Evolutionary conservation across 2,888 invertebrate genomes (phyloP).

Genomic region (Smittia aterrima): DNA sequence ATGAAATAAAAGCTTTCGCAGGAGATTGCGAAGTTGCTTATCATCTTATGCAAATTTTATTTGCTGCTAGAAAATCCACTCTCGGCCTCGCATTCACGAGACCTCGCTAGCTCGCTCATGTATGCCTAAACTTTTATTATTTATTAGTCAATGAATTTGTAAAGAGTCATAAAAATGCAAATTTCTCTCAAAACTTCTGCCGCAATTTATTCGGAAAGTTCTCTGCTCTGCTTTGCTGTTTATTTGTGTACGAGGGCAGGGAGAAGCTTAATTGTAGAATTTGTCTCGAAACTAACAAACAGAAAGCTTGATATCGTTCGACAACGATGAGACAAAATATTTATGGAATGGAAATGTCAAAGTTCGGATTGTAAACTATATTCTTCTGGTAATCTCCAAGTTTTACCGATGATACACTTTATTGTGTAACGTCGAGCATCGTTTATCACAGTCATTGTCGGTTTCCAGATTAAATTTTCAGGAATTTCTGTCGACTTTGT

Average conservation of each 20-base stretch:
- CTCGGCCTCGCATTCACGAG: too few relatives aligned
- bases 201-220: too few relatives aligned
- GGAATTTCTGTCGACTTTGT: too few relatives aligned
- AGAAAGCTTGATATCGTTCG: neutral
- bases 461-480: too few relatives aligned
- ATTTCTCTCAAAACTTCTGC: conserved; percentile 1
- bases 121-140: conserved; percentile 25
- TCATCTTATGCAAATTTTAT: conserved; percentile 11
- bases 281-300: neutral
- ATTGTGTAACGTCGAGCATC: neutral
- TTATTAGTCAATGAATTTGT: conserved; percentile 29
- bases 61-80: neutral
- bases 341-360: neutral
- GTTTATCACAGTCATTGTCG: neutral
- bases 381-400: neutral
- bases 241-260: neutral
- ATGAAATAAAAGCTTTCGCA: neutral
- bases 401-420: neutral
- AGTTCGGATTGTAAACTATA: neutral
- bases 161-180: conserved; percentile 23
- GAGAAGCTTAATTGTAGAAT: neutral
- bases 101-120: neutral
- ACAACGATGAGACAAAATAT: neutral
- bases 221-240: neutral
- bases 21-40: neutral